Evolutionary conservation across 2,113 vertebrate genomes (phyloP).

Genomic region (Triplophysa rosa): DNA sequence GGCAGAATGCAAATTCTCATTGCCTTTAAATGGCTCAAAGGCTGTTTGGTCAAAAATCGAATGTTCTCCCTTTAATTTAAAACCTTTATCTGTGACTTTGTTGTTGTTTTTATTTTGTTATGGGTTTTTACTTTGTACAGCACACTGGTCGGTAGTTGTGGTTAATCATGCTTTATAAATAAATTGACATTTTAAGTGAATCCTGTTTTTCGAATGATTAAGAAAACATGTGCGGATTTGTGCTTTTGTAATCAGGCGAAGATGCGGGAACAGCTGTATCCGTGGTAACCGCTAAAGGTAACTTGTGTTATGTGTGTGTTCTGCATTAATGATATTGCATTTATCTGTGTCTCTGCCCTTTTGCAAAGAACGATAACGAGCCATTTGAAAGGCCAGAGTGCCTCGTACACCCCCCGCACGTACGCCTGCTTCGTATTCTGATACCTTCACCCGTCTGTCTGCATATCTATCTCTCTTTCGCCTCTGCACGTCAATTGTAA

Average conservation of each 20-base stretch:
- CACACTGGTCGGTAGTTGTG: too few species aligned
- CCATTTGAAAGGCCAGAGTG: conserved; percentile 67
- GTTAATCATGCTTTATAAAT: too few species aligned
- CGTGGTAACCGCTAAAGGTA: conserved; percentile 18
- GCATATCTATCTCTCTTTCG: conserved; percentile 9
- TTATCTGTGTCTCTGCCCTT: conserved; percentile 61
- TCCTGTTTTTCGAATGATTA: conserved; percentile 20
- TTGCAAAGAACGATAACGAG: conserved; percentile 59
- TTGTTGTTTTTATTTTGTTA: too few species aligned
- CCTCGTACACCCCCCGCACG: conserved; percentile 45
- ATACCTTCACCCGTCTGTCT: conserved; percentile 11
- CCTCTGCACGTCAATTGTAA: not conserved
- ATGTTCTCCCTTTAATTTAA: conserved; percentile 26
- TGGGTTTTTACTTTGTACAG: too few species aligned
- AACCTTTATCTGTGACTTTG: not conserved
- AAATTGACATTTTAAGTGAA: conserved; percentile 1
- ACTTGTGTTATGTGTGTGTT: conserved; percentile 44
- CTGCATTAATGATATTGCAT: conserved; percentile 58
- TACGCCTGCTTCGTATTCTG: conserved; percentile 62
- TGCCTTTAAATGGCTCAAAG: conserved; percentile 4
- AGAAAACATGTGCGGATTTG: conserved; percentile 15
- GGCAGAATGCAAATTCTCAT: not conserved
- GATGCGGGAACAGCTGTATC: conserved; percentile 31
- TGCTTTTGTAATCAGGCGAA: conserved; percentile 29
- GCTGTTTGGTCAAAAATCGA: not conserved